These are phyloP conservation scores for Nycticebus coucang DNA, from an alignment of 2,113 vertebrate genomes.

Conservation along the genomic window DNA sequence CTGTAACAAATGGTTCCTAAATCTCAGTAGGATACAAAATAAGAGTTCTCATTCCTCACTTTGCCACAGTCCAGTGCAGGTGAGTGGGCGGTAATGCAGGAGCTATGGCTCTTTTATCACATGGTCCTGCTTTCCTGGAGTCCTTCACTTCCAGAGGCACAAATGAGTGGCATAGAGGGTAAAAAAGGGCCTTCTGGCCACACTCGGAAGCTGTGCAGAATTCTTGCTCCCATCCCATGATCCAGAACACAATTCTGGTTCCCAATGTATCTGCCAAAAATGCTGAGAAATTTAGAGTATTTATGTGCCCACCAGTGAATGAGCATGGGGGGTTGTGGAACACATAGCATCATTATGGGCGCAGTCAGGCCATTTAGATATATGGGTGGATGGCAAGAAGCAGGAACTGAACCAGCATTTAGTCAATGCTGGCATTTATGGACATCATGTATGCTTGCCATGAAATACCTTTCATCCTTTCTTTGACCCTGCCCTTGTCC, in stretches of 20 bases:
- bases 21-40: background rate
- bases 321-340: background rate
- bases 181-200: background rate
- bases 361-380: background rate
- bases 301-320: background rate
- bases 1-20: background rate
- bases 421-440: background rate
- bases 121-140: background rate
- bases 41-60: background rate
- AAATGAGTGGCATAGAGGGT: background rate
- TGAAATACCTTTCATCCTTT: background rate
- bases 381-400: background rate
- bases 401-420: background rate
- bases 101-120: background rate
- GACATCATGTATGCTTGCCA: background rate
- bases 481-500: background rate
- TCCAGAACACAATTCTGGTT: background rate
- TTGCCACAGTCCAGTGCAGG: background rate
- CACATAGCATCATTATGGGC: background rate
- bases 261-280: background rate
- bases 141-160: background rate
- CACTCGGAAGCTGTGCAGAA: background rate
- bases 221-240: background rate
- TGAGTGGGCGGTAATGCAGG: fast-evolving
- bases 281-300: background rate